Base-by-base conservation (phyloP, 2,113 vertebrate species). In the Hippocampus barbouri region DNA sequence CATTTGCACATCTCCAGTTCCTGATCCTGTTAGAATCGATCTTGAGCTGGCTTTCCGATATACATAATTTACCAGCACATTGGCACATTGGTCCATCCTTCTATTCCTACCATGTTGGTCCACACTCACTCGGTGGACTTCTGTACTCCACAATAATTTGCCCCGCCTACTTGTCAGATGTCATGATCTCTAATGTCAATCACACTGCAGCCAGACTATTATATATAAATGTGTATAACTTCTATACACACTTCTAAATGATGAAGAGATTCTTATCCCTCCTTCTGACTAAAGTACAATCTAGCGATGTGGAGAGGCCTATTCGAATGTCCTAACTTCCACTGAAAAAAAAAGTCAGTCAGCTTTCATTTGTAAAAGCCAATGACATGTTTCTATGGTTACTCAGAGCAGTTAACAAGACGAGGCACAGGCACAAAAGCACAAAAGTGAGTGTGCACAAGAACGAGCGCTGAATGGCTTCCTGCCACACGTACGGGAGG, bases 361-460 rank as follows among this genome's bases (percentile, higher is more conserved):
- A 69, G 83, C 84, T 86, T 87, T 87, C 70, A 84, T 82, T 83
- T 72, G 66, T 68, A 85, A 79, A 75, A 78, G 76, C 84, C 85
- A 90, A 85, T 82, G 71, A 86, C 78, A 66, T 73, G 84, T 90
- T 89, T 84, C 90, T 84, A 88, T 90, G 87, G 89, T 88, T 84
- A 89, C 87, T 87, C 65, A 54, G 66, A 68, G 70, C 60, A 78
- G 82, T 76, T 85, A 38, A 7, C 65, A 67, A 69, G 83, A 77
- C 76, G 86, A 83, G 80, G 79, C 78, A 77, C 73, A 73, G 74
- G 82, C 83, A 87, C 84, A 87, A 86, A 89, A 76, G 85, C 75
- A 69, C 62, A 68, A 79, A 76, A 65, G 77, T 77, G 79, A 79
- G 71, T 77, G 56, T 69, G 78, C 57, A 76, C 72, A 65, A 78